These are phyloP conservation scores for Microcebus griseorufus DNA, from an alignment of 2,113 vertebrate species.

Conservation along the genomic window DNA sequence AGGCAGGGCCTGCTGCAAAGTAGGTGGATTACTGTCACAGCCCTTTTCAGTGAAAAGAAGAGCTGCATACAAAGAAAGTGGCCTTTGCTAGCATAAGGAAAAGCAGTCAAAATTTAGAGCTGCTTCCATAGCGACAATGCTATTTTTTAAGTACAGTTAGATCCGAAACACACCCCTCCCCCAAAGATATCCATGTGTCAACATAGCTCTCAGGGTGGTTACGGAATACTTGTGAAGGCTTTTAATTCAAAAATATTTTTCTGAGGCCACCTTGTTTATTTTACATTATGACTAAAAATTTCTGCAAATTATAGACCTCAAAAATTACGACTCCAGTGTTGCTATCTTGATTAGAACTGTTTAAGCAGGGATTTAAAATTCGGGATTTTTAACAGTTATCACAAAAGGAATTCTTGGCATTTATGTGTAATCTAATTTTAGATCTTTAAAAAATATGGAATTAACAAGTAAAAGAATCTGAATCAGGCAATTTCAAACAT, in stretches of 20 bases:
- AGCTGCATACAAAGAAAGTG: conserved; percentile 30
- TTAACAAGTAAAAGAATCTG: background rate
- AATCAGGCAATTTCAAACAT: background rate
- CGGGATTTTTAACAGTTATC: background rate
- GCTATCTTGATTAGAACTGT: conserved; percentile 6
- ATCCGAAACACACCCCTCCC: conserved; percentile 37
- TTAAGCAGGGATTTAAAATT: conserved; percentile 15
- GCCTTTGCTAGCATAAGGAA: conserved; percentile 54
- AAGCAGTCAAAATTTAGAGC: conserved; percentile 68
- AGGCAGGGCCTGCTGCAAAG: background rate
- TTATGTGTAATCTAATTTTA: conserved; percentile 49
- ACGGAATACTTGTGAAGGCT: conserved; percentile 35
- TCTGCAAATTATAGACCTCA: conserved; percentile 9
- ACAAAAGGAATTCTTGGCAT: conserved; percentile 46
- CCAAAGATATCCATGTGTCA: conserved; percentile 23
- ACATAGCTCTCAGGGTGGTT: conserved; percentile 25
- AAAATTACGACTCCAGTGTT: conserved; percentile 2
- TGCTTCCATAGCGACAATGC: conserved; percentile 75
- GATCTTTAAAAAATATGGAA: background rate
- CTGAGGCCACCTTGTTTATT: conserved; percentile 24
- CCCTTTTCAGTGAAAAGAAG: conserved; percentile 3
- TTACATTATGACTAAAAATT: conserved; percentile 8
- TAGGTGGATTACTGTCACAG: background rate
- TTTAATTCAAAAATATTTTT: background rate
- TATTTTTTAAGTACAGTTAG: conserved; percentile 67